phyloP scores from a whole-genome alignment of 37 sponge, comb jelly and placozoan genomes.

The Tethya wilhelma region DNA sequence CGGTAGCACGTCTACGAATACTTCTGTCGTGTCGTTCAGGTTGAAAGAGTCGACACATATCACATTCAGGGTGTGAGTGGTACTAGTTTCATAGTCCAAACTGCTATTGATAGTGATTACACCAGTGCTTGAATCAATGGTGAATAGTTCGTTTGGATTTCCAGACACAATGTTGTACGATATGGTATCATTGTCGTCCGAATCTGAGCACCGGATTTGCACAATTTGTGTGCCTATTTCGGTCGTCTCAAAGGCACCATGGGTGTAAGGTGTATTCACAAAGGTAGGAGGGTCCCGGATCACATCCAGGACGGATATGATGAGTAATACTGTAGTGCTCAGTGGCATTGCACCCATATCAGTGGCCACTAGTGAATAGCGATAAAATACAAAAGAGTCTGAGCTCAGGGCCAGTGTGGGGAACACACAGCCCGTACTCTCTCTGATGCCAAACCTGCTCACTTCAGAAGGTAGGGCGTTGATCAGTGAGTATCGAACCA shows the following conservation, averaged over 20 bases:
- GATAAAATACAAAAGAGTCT: not conserved
- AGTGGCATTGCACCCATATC: conserved; percentile 32
- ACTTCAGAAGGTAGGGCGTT: not conserved
- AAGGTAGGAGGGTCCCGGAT: conserved; percentile 46
- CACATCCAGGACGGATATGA: conserved; percentile 30
- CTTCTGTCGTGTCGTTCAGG: conserved; percentile 7
- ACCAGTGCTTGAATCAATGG: conserved; percentile 40
- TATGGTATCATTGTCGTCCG: conserved; percentile 34
- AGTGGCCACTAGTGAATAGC: conserved; percentile 31
- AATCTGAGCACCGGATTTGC: conserved; percentile 20
- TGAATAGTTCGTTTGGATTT: conserved; percentile 33
- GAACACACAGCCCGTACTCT: conserved; percentile 40
- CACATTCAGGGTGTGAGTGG: conserved; percentile 19
- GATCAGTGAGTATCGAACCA: conserved; percentile 33
- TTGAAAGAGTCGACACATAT: conserved; percentile 29
- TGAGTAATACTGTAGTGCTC: not conserved
- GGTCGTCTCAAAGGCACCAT: conserved; percentile 19
- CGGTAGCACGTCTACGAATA: conserved; percentile 37
- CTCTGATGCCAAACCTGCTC: conserved; percentile 24
- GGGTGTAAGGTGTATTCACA: conserved; percentile 6
- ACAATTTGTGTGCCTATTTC: conserved; percentile 15
- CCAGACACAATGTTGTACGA: conserved; percentile 39
- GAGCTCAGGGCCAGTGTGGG: conserved; percentile 17
- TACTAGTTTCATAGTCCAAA: conserved; percentile 49
- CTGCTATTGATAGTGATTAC: not conserved